Conservation (phyloP, 1,140 invertebrate species). For the Globodera ellingtonae region DNA sequence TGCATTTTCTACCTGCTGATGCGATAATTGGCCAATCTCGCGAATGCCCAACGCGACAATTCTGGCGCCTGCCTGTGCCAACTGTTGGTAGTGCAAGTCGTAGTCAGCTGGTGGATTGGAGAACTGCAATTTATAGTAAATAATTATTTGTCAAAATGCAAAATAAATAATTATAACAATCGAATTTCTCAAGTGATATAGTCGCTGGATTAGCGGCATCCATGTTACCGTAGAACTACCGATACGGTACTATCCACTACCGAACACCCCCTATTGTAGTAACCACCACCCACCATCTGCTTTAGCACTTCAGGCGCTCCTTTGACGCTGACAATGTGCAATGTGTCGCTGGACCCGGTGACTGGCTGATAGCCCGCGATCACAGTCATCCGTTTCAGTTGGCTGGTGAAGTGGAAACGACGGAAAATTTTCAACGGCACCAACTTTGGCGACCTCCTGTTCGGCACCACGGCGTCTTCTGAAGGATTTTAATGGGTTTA, state of each 20-base stretch:
- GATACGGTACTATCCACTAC: not conserved
- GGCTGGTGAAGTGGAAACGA: constrained; percentile 92
- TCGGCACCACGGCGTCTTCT: constrained; percentile 91
- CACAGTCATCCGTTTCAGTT: constrained; percentile 95
- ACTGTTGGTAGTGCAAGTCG: constrained; percentile 81
- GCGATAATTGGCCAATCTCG: constrained; percentile 66
- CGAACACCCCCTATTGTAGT: not conserved
- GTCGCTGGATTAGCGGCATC: too few species aligned
- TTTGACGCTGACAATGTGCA: constrained; percentile 89
- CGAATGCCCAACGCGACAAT: constrained; percentile 84
- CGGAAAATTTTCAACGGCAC: constrained; percentile 89
- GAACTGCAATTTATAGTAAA: constrained; percentile 70
- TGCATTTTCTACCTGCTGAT: constrained; percentile 65
- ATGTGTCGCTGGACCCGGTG: constrained; percentile 76
- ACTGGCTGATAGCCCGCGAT: constrained; percentile 81
- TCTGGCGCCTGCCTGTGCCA: constrained; percentile 87
- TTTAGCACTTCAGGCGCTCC: constrained; percentile 95
- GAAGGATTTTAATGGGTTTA: constrained; percentile 74
- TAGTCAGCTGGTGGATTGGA: constrained; percentile 74
- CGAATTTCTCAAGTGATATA: too few species aligned
- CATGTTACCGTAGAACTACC: too few species aligned
- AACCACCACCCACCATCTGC: constrained; percentile 75
- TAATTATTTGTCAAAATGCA: not conserved
- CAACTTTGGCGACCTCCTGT: constrained; percentile 74
- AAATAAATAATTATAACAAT: too few species aligned